These are phyloP conservation scores for Heterocephalus glaber DNA, from an alignment of 2,113 vertebrate species.

Conservation along the genomic window DNA sequence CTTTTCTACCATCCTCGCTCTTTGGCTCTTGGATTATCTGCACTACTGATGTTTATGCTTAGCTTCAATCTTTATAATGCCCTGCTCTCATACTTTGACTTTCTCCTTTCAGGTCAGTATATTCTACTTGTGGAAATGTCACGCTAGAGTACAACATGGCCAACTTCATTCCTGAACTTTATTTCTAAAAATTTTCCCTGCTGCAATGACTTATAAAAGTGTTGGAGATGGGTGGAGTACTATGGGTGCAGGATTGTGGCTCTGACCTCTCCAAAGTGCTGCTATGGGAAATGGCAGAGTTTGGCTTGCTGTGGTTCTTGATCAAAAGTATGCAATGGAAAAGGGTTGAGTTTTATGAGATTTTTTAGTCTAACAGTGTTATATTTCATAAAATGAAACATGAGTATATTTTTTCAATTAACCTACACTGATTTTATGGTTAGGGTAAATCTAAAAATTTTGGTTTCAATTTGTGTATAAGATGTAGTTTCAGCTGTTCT, in stretches of 20 bases:
- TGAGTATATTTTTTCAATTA: neutral
- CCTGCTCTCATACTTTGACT: neutral
- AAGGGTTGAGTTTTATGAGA: neutral
- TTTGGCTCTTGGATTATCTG: neutral
- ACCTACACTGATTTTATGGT: neutral
- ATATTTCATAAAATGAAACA: constrained; percentile 4
- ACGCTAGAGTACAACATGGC: neutral
- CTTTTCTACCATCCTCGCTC: neutral
- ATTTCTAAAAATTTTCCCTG: neutral
- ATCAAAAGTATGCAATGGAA: neutral
- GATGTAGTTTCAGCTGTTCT: neutral
- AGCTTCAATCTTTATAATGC: neutral
- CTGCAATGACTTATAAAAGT: neutral
- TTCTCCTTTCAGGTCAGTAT: neutral
- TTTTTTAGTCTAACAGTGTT: neutral
- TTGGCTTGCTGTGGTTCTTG: neutral
- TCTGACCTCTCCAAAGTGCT: neutral
- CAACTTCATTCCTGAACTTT: neutral
- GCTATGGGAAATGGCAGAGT: neutral
- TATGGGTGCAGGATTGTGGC: no score
- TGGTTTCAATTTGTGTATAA: neutral
- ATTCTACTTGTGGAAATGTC: neutral
- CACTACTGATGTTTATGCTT: neutral
- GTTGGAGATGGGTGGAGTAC: fast-evolving
- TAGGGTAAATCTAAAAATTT: neutral